These are phyloP conservation scores for Geococcyx californianus DNA, from an alignment of 2,113 vertebrate species.

Conservation along the genomic window DNA sequence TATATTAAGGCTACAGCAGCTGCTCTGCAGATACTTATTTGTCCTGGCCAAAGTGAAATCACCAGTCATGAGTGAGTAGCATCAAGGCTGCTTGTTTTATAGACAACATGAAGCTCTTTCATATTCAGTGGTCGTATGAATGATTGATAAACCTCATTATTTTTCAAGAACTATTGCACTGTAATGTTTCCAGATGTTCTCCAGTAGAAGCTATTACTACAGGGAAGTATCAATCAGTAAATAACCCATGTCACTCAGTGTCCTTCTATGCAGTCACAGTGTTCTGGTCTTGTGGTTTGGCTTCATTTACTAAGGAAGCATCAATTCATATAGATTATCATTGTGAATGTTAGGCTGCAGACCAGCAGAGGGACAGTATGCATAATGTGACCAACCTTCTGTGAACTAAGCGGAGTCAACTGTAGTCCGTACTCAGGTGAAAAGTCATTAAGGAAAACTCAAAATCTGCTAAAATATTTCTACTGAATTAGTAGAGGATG, in stretches of 20 bases:
- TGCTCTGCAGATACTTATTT: slow-evolving; percentile 59
- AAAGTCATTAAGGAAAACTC: background rate
- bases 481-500: background rate
- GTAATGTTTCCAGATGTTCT: slow-evolving; percentile 65
- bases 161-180: slow-evolving; percentile 37
- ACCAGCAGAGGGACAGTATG: background rate
- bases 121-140: slow-evolving; percentile 9
- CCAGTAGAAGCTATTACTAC: slow-evolving; percentile 23
- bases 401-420: background rate
- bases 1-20: slow-evolving; percentile 52
- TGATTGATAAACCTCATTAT: slow-evolving; percentile 65
- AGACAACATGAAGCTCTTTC: slow-evolving; percentile 47
- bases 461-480: background rate
- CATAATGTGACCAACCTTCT: background rate
- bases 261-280: background rate
- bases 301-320: slow-evolving; percentile 28
- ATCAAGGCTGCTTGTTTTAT: slow-evolving; percentile 40
- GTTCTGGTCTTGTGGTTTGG: slow-evolving; percentile 51
- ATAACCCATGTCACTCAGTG: slow-evolving; percentile 38
- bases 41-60: slow-evolving; percentile 63
- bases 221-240: slow-evolving; percentile 52
- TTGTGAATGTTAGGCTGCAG: background rate
- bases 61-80: slow-evolving; percentile 11
- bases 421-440: background rate
- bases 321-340: background rate